Evolutionary conservation across 2,888 invertebrate species (phyloP), one percentile per base, ranked within the genome.

Genomic region (Drosophila paranaensis): DNA sequence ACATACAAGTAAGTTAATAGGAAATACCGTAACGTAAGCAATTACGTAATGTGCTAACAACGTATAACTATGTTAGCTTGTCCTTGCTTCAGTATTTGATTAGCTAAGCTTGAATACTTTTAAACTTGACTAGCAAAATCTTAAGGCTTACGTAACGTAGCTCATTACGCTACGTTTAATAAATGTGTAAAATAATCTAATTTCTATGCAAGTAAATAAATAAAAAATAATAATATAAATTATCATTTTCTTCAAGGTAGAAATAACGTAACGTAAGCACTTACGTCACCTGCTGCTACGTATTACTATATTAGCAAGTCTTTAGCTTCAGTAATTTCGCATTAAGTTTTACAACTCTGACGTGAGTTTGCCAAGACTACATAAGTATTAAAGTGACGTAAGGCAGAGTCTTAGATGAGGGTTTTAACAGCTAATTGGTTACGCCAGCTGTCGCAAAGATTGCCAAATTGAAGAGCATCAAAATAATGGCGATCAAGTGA

Each of bases 401-500:
- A 3, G 3, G 4, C 37, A 54, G n/a, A 27, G 27, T 27, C 3
- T 27, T 5, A 27, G 27, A 6, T n/a, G 54, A 13, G 27, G 27
- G 16, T n/a, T 14, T 37, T 40, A 55, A 13, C 27, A 55, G 27
- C 30, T 55, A 55, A 55, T 27, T 37, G 25, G 53, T 54, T 27
- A 27, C 37, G 51, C 37, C 37, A 54, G 37, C 53, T 53, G 53
- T 27, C 37, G 39, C 3, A 20, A 35, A 16, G 45, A 40, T 11
- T 9, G 33, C 33, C 50, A 46, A 48, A 70, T 70, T 76, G 76
- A 76, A 63, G 63, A 56, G 75, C 57, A 68, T 50, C 54, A 68
- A 48, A 74, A 51, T 51, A 46, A 40, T 20, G 43, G 60, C 66
- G 66, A 60, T 67, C 68, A 60, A 46, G 16, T 67, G 54, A 66